Conservation (phyloP, 2,113 vertebrate genomes). For the Naja naja region DNA sequence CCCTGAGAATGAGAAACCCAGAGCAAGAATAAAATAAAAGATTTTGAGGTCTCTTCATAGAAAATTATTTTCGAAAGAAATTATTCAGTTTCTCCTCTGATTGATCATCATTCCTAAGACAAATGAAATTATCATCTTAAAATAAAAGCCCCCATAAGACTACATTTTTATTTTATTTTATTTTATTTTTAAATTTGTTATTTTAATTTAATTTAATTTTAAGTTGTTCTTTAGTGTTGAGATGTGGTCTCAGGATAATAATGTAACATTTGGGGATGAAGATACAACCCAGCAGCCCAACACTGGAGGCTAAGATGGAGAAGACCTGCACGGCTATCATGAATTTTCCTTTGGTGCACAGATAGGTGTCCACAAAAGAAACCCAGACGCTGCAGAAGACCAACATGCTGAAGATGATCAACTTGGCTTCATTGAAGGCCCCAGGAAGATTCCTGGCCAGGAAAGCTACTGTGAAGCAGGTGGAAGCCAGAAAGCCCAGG, state of each 20-base stretch:
- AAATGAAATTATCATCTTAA: not conserved
- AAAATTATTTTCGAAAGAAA: not conserved
- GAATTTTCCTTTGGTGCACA: too few relatives aligned
- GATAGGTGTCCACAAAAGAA: too few relatives aligned
- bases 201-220: too few relatives aligned
- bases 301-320: not conserved
- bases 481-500: not conserved
- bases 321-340: not conserved
- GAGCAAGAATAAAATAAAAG: not conserved
- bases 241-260: not conserved
- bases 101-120: not conserved
- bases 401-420: conserved; percentile 18
- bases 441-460: not conserved
- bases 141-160: too few relatives aligned
- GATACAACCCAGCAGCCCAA: not conserved
- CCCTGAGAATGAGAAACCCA: not conserved
- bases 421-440: conserved; percentile 6
- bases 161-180: not conserved
- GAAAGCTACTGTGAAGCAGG: not conserved
- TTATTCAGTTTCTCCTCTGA: not conserved
- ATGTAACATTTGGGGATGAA: too few relatives aligned
- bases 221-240: not conserved
- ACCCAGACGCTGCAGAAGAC: conserved; percentile 16
- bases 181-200: not conserved
- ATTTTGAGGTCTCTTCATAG: too few relatives aligned